Conservation (phyloP, 1,140 invertebrate species). For the Tenebrio molitor region DNA sequence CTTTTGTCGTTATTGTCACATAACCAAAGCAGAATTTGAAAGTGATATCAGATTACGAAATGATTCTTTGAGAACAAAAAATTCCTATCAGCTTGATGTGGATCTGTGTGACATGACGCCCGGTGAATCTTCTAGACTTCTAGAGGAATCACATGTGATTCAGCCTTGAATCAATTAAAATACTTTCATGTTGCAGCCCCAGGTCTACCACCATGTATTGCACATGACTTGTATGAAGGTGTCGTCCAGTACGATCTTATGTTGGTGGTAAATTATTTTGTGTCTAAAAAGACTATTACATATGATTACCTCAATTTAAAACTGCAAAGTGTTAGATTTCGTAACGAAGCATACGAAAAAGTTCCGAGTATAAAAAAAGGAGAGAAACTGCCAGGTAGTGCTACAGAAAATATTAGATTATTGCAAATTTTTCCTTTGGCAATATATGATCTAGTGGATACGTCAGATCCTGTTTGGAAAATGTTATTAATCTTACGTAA, state of each 20-base stretch:
- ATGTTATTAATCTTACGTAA: constrained; percentile 29
- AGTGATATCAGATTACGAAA: background rate
- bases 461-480: constrained; percentile 11
- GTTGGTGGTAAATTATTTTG: background rate
- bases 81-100: background rate
- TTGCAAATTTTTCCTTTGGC: constrained; percentile 42
- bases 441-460: background rate
- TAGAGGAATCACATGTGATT: constrained; percentile 56
- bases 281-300: constrained; percentile 19
- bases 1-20: constrained; percentile 53
- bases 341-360: background rate
- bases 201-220: constrained; percentile 56
- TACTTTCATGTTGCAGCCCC: constrained; percentile 57
- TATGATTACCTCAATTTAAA: background rate
- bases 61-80: background rate
- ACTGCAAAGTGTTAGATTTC: constrained; percentile 8
- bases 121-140: constrained; percentile 40
- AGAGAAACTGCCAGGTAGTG: constrained; percentile 35
- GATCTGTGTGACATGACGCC: constrained; percentile 7
- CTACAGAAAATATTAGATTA: constrained; percentile 41
- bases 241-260: constrained; percentile 49
- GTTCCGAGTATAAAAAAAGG: constrained; percentile 32
- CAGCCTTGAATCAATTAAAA: constrained; percentile 55
- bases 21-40: constrained; percentile 14
- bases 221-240: constrained; percentile 55